Evolutionary conservation across 1,140 invertebrate genomes (phyloP).

Genomic region (Leptopilina clavipes): DNA sequence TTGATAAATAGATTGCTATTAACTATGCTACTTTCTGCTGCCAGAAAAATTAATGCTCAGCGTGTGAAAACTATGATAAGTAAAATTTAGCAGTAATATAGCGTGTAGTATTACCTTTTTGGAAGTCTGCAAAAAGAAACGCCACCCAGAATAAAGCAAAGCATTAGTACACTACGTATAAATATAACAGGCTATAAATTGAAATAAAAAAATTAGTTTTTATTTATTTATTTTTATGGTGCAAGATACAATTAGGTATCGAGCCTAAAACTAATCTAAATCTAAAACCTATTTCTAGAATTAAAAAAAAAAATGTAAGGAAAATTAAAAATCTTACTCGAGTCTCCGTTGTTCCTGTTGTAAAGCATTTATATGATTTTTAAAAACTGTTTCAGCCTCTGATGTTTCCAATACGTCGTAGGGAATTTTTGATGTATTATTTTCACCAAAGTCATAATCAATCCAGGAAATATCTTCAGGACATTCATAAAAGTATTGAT

Average conservation of each 20-base stretch:
- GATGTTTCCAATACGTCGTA: constrained; percentile 92
- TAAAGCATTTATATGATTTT: constrained; percentile 91
- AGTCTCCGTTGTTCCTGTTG: constrained; percentile 92
- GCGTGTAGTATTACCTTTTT: constrained; percentile 70
- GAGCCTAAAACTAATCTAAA: constrained; percentile 29
- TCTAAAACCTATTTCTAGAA: constrained; percentile 5
- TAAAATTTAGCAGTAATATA: constrained; percentile 45
- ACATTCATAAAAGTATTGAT: constrained; percentile 91
- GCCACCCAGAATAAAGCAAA: constrained; percentile 74
- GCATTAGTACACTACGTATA: constrained; percentile 63
- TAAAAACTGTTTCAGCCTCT: constrained; percentile 93
- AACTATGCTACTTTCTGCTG: constrained; percentile 14
- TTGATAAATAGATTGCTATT: constrained; percentile 1
- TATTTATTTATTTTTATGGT: constrained; percentile 37
- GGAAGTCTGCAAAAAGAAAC: constrained; percentile 74
- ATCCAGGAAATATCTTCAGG: constrained; percentile 87
- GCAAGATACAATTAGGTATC: constrained; percentile 43
- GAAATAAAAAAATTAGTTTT: constrained; percentile 4
- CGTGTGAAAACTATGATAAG: constrained; percentile 14
- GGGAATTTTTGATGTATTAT: constrained; percentile 86
- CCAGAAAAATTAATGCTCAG: constrained; percentile 8
- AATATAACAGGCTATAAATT: constrained; percentile 45
- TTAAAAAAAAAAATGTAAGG: background rate
- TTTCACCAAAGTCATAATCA: constrained; percentile 82
- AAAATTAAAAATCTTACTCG: constrained; percentile 81